These are phyloP conservation scores for Callorhinus ursinus DNA, from an alignment of 2,113 vertebrate genomes.

Conservation along the genomic window DNA sequence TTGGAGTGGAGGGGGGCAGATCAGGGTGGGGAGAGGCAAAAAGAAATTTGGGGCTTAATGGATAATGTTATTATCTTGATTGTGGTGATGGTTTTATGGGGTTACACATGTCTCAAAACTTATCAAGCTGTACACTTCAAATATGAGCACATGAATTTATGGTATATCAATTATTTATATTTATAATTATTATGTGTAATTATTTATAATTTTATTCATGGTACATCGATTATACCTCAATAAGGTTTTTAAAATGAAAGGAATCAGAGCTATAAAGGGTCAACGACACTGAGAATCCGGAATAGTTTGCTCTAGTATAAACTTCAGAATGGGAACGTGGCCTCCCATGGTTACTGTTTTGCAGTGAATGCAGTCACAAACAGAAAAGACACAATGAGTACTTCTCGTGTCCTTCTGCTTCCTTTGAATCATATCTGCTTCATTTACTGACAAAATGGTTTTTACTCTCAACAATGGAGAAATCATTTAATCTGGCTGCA, in stretches of 20 bases:
- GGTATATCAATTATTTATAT: neutral
- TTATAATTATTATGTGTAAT: neutral
- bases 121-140: neutral
- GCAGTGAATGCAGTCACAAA: neutral
- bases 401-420: neutral
- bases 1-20: neutral
- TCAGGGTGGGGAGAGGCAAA: neutral
- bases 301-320: neutral
- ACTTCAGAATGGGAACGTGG: neutral
- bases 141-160: neutral
- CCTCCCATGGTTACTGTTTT: neutral
- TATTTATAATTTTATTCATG: neutral
- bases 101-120: neutral
- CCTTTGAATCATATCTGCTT: constrained; percentile 56
- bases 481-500: constrained; percentile 44
- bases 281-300: neutral
- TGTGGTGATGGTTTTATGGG: neutral
- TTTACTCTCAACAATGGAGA: constrained; percentile 50
- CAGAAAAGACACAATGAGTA: neutral
- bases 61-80: neutral
- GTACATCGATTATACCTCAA: neutral
- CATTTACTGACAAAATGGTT: constrained; percentile 54
- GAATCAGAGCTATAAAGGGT: neutral
- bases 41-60: neutral
- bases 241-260: constrained; percentile 15